phyloP scores from a whole-genome alignment of 1,140 invertebrate species.

The Leptopilina boulardi region DNA sequence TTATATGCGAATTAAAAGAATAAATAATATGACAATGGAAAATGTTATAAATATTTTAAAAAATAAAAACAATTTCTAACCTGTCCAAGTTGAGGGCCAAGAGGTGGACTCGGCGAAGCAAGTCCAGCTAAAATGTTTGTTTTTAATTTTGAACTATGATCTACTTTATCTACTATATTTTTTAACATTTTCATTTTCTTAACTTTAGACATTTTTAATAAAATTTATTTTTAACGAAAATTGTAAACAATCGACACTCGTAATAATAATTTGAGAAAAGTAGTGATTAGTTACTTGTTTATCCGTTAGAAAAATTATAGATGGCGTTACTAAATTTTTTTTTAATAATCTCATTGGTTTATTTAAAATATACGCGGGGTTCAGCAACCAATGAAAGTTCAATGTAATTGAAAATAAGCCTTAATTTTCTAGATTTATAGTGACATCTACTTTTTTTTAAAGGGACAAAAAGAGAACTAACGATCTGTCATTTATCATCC shows the following conservation, averaged over 20 bases:
- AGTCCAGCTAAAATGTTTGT: constrained; percentile 91
- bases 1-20: background rate
- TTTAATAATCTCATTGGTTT: too few relatives aligned
- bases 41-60: constrained; percentile 35
- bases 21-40: background rate
- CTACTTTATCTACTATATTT: constrained; percentile 84
- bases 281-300: too few relatives aligned
- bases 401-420: too few relatives aligned
- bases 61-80: constrained; percentile 74
- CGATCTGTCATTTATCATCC: too few relatives aligned
- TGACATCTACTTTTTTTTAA: too few relatives aligned
- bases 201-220: constrained; percentile 84
- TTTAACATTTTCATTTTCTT: constrained; percentile 78
- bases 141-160: constrained; percentile 83
- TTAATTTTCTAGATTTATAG: too few relatives aligned
- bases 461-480: too few relatives aligned
- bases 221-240: background rate
- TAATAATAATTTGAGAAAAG: too few relatives aligned
- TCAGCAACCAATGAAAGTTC: too few relatives aligned
- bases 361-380: too few relatives aligned
- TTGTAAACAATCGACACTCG: background rate
- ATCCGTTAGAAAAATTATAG: too few relatives aligned
- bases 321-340: too few relatives aligned
- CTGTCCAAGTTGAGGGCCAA: constrained; percentile 95
- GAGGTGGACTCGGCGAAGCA: constrained; percentile 90